Evolutionary conservation across 1,140 invertebrate species (phyloP).

Genomic region (Metaphire vulgaris): DNA sequence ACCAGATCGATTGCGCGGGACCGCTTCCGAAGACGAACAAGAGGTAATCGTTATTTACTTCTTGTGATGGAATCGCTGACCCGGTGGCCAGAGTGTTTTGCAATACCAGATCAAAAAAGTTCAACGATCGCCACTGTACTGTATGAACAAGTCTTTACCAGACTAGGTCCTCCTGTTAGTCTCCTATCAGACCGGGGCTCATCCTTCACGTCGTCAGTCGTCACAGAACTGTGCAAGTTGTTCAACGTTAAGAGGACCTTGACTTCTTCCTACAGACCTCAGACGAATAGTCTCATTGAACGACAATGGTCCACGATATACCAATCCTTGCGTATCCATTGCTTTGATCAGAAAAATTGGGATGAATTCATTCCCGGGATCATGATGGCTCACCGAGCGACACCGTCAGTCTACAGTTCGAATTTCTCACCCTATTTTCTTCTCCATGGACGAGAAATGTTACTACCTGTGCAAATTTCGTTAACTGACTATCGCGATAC

Average conservation of each 20-base stretch:
- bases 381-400: not conserved
- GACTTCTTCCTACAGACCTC: not conserved
- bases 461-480: not conserved
- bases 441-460: not conserved
- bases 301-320: not conserved
- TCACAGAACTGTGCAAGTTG: not conserved
- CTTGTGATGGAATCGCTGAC: not conserved
- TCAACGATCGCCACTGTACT: not conserved
- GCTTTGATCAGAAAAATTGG: not conserved
- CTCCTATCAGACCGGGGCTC: not conserved
- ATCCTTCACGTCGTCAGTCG: not conserved
- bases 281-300: not conserved
- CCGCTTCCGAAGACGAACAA: not conserved
- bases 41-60: not conserved
- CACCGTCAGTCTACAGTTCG: not conserved
- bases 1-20: not conserved
- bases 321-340: not conserved
- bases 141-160: not conserved
- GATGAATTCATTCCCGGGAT: not conserved
- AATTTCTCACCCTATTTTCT: not conserved
- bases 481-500: not conserved
- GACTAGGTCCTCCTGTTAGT: not conserved
- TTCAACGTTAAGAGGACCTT: not conserved
- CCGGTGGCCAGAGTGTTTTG: not conserved
- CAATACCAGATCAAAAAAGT: not conserved